Conservation (phyloP, 2,797 vertebrate species). For the Acipenser ruthenus region DNA sequence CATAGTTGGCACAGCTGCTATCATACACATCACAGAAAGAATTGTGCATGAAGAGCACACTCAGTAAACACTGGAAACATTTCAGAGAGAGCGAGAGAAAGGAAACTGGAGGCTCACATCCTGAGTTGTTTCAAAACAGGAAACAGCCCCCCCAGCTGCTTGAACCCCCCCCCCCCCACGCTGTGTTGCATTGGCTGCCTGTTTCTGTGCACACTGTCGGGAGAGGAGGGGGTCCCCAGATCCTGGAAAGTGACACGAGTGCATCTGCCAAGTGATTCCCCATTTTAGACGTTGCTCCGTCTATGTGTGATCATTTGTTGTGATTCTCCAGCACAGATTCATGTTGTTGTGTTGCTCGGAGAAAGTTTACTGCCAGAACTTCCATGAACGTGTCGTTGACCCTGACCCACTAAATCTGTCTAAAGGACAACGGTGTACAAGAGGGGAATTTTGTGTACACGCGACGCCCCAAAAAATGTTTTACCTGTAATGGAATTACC, state of each 20-base stretch:
- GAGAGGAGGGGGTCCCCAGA: neutral
- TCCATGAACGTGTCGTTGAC: too few species aligned
- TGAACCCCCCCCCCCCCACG: constrained; percentile 6
- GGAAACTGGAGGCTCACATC: constrained; percentile 37
- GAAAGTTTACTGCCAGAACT: too few species aligned
- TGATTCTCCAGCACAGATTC: too few species aligned
- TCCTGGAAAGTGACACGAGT: neutral
- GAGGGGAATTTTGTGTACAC: too few species aligned
- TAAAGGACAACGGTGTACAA: too few species aligned
- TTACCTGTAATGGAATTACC: too few species aligned
- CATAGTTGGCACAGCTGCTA: constrained; percentile 47
- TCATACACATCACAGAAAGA: constrained; percentile 46
- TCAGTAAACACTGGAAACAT: constrained; percentile 27
- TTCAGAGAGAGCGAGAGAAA: constrained; percentile 20
- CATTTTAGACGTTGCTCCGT: too few species aligned
- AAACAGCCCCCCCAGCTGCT: constrained; percentile 34
- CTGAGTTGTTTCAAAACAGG: constrained; percentile 60
- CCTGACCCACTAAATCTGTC: too few species aligned
- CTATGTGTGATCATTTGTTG: too few species aligned
- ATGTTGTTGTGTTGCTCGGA: too few species aligned
- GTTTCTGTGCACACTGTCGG: neutral
- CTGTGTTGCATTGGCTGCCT: neutral
- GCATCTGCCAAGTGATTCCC: neutral
- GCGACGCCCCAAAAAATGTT: too few species aligned
- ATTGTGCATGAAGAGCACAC: constrained; percentile 40